Evolutionary conservation across 2,113 vertebrate species (phyloP), one percentile per base, ranked within the genome.

Genomic region (Dermatemys mawii): DNA sequence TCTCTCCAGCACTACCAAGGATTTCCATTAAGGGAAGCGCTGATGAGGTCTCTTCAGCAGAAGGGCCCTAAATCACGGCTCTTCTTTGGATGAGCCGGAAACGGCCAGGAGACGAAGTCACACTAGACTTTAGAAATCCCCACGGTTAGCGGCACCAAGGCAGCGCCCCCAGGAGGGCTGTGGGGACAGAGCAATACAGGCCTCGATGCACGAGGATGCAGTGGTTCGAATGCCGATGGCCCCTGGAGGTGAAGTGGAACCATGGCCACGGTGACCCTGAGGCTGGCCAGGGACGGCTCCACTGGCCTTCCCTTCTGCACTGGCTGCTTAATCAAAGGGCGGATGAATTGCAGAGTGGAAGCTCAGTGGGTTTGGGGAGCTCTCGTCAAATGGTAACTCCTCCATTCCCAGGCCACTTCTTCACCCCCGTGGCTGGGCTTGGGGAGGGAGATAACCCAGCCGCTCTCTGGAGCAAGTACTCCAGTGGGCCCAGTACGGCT

Each of bases 101-200:
- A 79, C n/a, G 91, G 82, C 19, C n/a, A 81, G 80, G 50, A 60
- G 92, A 48, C 0, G 0, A 50, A 50, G n/a, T 67, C 70, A 3
- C 1, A 76, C 19, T 82, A 93, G 95, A 76, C 90, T 93, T 84
- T 95, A 73, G 93, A 95, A 95, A 95, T 96, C 96, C 94, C 96
- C 93, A 92, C 92, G 95, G 87, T 95, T 97, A 94, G 92, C 81
- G 57, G 95, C 84, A 94, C 67, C 60, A 14, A 32, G 60, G 29
- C 57, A 60, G 29, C 13, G 29, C 13, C 13, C 35, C 32, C 16
- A 12, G n/a, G 13, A 17, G 14, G 32, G 32, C 7, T 16, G 29
- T 14, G 7, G 14, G 8, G 17, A 8, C 32, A n/a, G 32, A 63
- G 32, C 32, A 63, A 32, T 32, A n/a, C 60, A n/a, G 60, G 32